Evolutionary conservation across 2,113 vertebrate genomes (phyloP).

Genomic region (Melanotaenia duboulayi): DNA sequence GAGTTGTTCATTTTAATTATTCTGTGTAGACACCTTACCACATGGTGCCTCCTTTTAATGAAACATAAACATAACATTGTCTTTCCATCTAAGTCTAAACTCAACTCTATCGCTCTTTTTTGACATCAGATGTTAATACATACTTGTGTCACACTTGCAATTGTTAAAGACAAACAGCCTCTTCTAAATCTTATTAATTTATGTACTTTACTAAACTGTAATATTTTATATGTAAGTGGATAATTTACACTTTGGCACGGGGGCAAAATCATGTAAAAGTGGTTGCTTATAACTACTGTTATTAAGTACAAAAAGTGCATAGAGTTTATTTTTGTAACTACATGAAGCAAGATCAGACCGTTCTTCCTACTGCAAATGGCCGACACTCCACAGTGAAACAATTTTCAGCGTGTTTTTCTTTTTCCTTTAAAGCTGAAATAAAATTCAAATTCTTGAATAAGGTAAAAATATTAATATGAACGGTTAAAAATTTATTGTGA

Average conservation of each 20-base stretch:
- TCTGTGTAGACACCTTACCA: neutral
- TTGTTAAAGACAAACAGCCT: neutral
- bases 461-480: too few species aligned
- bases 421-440: neutral
- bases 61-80: neutral
- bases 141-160: neutral
- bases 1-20: neutral
- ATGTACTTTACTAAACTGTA: neutral
- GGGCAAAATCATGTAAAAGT: neutral
- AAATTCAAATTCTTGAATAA: too few species aligned
- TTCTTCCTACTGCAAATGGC: neutral
- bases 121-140: neutral
- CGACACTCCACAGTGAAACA: neutral
- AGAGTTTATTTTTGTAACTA: neutral
- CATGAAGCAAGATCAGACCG: neutral
- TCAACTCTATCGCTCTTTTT: neutral
- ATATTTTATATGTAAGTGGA: neutral
- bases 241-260: neutral
- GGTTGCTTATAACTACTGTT: neutral
- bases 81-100: neutral
- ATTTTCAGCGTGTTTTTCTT: neutral
- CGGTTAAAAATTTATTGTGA: neutral
- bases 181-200: conserved; percentile 1
- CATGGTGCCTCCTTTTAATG: neutral
- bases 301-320: neutral